Base-by-base conservation (phyloP, 1,140 invertebrate species). In the Cylas formicarius region DNA sequence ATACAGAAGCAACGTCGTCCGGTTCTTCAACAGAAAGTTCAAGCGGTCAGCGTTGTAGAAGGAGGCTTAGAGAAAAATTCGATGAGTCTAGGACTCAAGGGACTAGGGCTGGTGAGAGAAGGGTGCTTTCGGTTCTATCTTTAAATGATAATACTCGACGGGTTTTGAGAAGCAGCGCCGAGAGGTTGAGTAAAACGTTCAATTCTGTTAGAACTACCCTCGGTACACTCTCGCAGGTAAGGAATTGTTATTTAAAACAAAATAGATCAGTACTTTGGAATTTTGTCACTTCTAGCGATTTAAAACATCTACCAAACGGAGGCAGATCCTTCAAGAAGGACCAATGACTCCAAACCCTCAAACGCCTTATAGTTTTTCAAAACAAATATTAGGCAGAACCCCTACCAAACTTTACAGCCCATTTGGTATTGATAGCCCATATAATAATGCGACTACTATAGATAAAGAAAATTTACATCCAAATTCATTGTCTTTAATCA, bases 361-460 rank as follows among this genome's bases (percentile, higher is more conserved):
- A 5, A 75, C 75, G 1, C 74, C 75, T 2, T 68, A 71, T 21
- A 67, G 72, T 7, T 61, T 66, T 32, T 71, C 74, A 1, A 65
- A 71, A 5, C 60, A 68, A 35, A 55, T 78, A 18, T 58, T 80
- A 7, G 77, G 77, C 2, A 61, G 77, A 16, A 80, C 76, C 1
- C 77, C 77, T 0, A 77, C 75, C 0, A 78, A 78, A 52, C 53
- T 80, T 4, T 79, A 79, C 50, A 78, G 76, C 46, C 77, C 77
- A 2, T 80, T 80, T 52, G 69, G 72, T 3, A 78, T 79, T 22
- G 76, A 78, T 48, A 74, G 73, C 16, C 76, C 77, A 4, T 50
- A 44, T 34, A n/a, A n/a, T n/a, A 32, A 48, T 21, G 8, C 43
- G 20, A 53, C 56, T n/a, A 50, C 50, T 14, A 48, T 31, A 31